These are phyloP conservation scores for Vulpes vulpes DNA, from an alignment of 2,113 vertebrate species.

Conservation along the genomic window DNA sequence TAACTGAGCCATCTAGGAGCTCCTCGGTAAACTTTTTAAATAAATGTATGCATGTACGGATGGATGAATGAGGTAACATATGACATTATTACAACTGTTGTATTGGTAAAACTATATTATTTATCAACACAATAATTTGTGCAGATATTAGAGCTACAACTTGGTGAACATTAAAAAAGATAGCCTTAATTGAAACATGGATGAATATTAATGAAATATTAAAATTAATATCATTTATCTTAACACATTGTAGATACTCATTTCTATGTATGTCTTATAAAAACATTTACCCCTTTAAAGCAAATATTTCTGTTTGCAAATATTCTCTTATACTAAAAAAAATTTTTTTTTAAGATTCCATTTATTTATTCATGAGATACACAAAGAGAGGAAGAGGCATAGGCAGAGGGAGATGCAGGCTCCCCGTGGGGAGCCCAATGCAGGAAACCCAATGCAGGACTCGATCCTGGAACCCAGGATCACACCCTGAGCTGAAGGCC, in stretches of 20 bases:
- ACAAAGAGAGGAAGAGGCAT: too few species aligned
- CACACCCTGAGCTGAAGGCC: too few species aligned
- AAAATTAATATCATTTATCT: slow-evolving; percentile 48
- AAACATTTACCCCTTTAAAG: background rate
- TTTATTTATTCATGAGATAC: too few species aligned
- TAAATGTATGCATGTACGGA: background rate
- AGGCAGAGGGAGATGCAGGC: too few species aligned
- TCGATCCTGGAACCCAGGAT: too few species aligned
- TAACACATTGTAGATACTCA: background rate
- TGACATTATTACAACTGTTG: background rate
- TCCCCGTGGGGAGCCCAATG: too few species aligned
- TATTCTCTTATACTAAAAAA: slow-evolving; percentile 20
- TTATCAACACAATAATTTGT: background rate
- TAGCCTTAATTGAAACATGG: background rate
- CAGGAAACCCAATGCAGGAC: too few species aligned
- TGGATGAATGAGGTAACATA: background rate
- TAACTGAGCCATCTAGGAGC: too few species aligned
- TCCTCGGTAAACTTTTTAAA: background rate
- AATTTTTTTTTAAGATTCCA: too few species aligned
- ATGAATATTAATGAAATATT: slow-evolving; percentile 27
- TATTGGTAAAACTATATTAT: background rate
- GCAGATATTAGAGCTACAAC: background rate
- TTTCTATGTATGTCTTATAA: background rate
- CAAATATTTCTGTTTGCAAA: slow-evolving; percentile 42
- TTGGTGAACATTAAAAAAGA: background rate